phyloP scores from a whole-genome alignment of 2,797 vertebrate genomes.

The Brachyalestes nurse region DNA sequence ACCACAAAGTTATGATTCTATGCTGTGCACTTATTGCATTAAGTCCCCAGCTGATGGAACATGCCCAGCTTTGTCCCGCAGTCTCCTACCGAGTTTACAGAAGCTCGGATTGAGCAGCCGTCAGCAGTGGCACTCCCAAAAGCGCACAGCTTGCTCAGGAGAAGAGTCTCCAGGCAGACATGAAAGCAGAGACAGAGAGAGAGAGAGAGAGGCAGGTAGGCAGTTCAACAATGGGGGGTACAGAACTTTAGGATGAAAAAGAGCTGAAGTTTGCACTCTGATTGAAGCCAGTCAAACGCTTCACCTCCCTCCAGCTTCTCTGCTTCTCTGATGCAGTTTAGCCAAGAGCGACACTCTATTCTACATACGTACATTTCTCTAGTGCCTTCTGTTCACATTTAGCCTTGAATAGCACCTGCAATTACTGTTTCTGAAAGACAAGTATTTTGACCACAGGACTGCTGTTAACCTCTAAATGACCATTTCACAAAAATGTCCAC shows the following conservation, averaged over 20 bases:
- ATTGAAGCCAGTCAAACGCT: conserved; percentile 52
- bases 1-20: background rate
- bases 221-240: conserved; percentile 12
- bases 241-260: conserved; percentile 21
- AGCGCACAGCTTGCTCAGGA: conserved; percentile 7
- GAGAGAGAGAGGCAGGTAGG: background rate
- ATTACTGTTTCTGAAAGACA: background rate
- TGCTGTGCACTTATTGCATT: conserved; percentile 8
- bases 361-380: background rate
- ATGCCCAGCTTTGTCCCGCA: background rate
- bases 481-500: background rate
- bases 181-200: background rate
- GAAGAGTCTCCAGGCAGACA: conserved; percentile 27
- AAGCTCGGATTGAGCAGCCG: background rate
- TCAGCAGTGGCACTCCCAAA: conserved; percentile 13
- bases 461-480: background rate
- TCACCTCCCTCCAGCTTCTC: conserved; percentile 24
- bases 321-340: conserved; percentile 17
- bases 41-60: background rate
- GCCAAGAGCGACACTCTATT: conserved; percentile 1
- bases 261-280: conserved; percentile 42
- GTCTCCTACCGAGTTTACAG: conserved; percentile 22
- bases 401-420: conserved; percentile 1
- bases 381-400: background rate
- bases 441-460: background rate